Conservation (phyloP, 2,113 vertebrate species). For the Ailurus styani region DNA sequence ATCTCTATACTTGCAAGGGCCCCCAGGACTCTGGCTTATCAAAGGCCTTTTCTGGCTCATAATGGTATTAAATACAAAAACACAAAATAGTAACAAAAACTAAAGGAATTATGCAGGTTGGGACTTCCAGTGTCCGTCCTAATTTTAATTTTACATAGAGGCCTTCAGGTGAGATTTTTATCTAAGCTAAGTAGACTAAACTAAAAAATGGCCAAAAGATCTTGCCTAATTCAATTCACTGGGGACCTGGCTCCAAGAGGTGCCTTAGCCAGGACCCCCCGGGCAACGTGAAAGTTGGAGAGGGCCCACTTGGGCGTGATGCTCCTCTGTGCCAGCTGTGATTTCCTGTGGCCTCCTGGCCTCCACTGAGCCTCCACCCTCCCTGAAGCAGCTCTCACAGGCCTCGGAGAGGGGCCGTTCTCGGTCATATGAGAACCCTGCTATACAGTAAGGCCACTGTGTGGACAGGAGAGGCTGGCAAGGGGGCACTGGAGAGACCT, state of each 20-base stretch:
- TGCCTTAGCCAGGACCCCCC: not conserved
- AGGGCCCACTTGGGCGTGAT: fast-evolving
- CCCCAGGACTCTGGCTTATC: not conserved
- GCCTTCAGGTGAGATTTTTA: not conserved
- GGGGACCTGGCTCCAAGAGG: not conserved
- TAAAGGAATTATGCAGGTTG: not conserved
- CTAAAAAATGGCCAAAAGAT: not conserved
- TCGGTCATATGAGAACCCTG: not conserved
- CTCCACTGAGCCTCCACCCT: not conserved
- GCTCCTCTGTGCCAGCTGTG: not conserved
- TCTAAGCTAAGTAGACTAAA: not conserved
- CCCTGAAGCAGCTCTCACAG: not conserved
- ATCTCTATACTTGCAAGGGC: not conserved
- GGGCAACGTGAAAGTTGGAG: not conserved
- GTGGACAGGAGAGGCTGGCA: not conserved
- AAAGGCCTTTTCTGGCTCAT: not conserved
- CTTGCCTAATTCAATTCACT: too few relatives aligned
- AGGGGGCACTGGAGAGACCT: not conserved
- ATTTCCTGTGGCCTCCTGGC: not conserved
- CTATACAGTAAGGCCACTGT: not conserved
- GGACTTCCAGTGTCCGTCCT: not conserved
- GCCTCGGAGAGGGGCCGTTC: not conserved
- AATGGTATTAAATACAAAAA: not conserved
- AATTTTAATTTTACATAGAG: not conserved
- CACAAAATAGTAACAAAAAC: not conserved